phyloP scores from a whole-genome alignment of 2,888 invertebrate genomes.

The Chirona hameri region DNA sequence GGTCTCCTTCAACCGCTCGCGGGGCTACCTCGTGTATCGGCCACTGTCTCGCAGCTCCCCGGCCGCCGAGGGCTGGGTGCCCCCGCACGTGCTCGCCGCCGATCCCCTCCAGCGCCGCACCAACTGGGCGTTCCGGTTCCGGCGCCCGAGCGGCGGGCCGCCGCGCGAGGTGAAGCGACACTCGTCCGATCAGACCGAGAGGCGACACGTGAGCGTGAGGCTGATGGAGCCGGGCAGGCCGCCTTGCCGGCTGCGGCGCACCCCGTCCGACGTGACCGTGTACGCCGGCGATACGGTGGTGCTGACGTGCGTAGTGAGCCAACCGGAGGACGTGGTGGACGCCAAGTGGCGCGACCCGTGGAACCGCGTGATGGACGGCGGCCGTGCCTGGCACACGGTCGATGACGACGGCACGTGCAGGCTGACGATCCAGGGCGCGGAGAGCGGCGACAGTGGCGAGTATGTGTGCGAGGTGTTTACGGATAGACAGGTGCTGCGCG shows the following conservation, averaged over 20 bases:
- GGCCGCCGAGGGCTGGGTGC: conserved; percentile 40
- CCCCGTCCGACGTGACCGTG: conserved; percentile 5
- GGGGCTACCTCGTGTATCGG: conserved; percentile 38
- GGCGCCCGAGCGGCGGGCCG: neutral
- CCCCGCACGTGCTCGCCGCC: conserved; percentile 34
- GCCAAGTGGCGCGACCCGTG: conserved; percentile 1
- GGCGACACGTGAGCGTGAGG: conserved; percentile 1
- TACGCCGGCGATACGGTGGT: conserved; percentile 23
- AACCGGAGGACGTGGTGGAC: neutral
- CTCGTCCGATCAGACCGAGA: conserved; percentile 1
- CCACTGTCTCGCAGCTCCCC: conserved; percentile 36
- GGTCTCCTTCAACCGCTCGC: conserved; percentile 35
- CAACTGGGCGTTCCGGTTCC: conserved; percentile 9
- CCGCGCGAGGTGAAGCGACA: conserved; percentile 10
- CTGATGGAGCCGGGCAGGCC: conserved; percentile 23
- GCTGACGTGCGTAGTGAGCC: neutral
- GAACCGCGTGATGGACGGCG: neutral
- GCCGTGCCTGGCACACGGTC: conserved; percentile 13
- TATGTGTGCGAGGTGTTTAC: conserved; percentile 9
- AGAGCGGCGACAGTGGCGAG: conserved; percentile 23
- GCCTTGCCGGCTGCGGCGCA: conserved; percentile 22
- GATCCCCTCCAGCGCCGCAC: neutral
- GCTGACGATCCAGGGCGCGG: conserved; percentile 22
- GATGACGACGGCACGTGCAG: conserved; percentile 13
- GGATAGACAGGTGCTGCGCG: neutral